Evolutionary conservation across 92 coral and sea anemone genomes (phyloP).

Genomic region (Siderastrea siderea): DNA sequence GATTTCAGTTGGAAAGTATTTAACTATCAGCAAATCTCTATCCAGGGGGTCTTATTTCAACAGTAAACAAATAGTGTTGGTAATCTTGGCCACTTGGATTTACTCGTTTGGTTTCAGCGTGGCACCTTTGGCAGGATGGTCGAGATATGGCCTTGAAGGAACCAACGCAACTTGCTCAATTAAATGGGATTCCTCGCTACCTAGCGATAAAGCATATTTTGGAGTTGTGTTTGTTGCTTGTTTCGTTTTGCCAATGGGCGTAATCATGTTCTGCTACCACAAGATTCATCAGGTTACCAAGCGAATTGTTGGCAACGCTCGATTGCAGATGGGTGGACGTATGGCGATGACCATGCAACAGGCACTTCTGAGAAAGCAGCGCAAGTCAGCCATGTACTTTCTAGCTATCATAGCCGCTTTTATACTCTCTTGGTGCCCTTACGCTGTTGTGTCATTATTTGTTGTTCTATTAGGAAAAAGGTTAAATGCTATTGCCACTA

Average conservation of each 20-base stretch:
- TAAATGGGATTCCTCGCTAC: constrained; percentile 56
- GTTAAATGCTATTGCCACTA: constrained; percentile 23
- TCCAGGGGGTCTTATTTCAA: constrained; percentile 43
- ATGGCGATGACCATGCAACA: constrained; percentile 15
- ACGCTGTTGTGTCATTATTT: constrained; percentile 55
- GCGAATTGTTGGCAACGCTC: constrained; percentile 32
- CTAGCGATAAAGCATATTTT: constrained; percentile 64
- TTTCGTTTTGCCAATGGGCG: constrained; percentile 57
- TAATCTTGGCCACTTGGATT: constrained; percentile 61
- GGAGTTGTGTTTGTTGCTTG: constrained; percentile 68
- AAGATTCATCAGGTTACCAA: constrained; percentile 45
- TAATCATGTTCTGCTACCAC: constrained; percentile 45
- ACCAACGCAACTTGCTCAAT: constrained; percentile 74
- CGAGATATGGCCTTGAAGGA: constrained; percentile 72
- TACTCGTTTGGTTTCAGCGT: constrained; percentile 64
- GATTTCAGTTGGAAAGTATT: constrained; percentile 74
- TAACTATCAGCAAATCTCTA: constrained; percentile 64
- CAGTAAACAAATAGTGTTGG: constrained; percentile 40
- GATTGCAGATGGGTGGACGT: background rate
- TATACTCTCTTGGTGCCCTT: constrained; percentile 54
- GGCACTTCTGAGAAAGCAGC: constrained; percentile 31
- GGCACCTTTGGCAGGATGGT: constrained; percentile 71
- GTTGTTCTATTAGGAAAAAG: constrained; percentile 9
- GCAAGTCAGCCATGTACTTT: constrained; percentile 41
- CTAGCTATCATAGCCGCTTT: constrained; percentile 29